Conservation (phyloP, 2,888 invertebrate species). For the Drosophila rellima region DNA sequence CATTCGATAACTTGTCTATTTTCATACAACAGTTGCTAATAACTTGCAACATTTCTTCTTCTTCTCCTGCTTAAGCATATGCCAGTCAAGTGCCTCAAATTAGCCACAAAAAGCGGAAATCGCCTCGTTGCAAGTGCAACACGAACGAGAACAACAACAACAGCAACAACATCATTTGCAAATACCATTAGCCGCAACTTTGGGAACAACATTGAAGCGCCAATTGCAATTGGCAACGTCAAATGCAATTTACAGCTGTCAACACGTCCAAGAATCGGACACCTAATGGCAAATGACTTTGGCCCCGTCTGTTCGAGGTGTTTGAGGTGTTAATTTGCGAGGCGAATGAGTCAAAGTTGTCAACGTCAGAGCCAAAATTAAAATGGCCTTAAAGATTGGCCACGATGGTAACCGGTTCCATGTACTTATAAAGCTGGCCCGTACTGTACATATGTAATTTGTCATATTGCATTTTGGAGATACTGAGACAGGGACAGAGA, state of each 20-base stretch:
- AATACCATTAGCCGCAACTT: constrained; percentile 48
- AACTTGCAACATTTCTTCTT: constrained; percentile 1
- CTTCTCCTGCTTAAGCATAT: constrained; percentile 1
- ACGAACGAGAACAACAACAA: constrained; percentile 11
- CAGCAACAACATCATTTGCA: constrained; percentile 25
- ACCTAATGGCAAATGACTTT: constrained; percentile 75
- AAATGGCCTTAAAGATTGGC: constrained; percentile 34
- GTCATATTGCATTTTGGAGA: constrained; percentile 43
- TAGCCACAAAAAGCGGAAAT: constrained; percentile 70
- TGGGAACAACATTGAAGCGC: constrained; percentile 41
- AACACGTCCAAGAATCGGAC: constrained; percentile 56
- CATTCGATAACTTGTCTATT: not conserved
- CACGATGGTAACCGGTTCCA: constrained; percentile 33
- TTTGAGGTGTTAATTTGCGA: constrained; percentile 72
- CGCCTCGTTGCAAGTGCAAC: constrained; percentile 39
- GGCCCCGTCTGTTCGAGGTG: constrained; percentile 38
- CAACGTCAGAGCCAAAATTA: constrained; percentile 56
- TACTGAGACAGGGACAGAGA: not conserved
- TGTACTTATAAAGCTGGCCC: constrained; percentile 4
- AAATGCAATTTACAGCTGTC: constrained; percentile 62
- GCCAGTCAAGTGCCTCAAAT: constrained; percentile 59
- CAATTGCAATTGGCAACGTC: constrained; percentile 48
- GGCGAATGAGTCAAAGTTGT: constrained; percentile 56
- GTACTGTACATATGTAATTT: constrained; percentile 42
- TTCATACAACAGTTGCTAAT: not conserved